Evolutionary conservation across 2,888 invertebrate genomes (phyloP), one percentile per base, ranked within the genome.

Genomic region (Volucella zonaria): DNA sequence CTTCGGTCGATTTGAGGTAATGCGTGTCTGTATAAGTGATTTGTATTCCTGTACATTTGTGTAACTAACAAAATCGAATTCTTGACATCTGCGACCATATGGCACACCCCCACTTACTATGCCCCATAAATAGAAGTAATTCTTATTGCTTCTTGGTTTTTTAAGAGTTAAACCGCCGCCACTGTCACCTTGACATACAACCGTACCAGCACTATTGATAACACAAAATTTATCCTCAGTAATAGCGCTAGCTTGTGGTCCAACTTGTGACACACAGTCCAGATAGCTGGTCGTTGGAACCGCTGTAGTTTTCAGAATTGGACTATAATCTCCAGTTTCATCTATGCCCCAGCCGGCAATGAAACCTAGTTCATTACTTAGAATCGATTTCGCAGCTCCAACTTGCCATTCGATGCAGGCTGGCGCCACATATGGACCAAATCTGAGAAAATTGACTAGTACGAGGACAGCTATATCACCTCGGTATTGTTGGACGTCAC

Each of bases 391-490:
- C 1, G 86, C 71, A 40, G 74, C 83, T 38, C 54, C 87, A 3
- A 18, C n/a, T 59, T 86, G 61, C 88, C 88, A 89, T 23, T 89
- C 88, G 3, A 90, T 86, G 80, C 92, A 92, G 8, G 91, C 89
- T 8, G 91, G 91, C 67, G 89, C 90, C n/a, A 92, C 90, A 31
- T 89, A 88, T 23, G 86, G 77, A 0, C 90, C 88, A 42, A 90
- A 88, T 11, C 61, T 73, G n/a, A 92, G 89, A 10, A 81, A 71
- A n/a, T 87, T 87, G 56, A 87, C 87, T 40, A 91, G 77, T 9
- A 90, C 86, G 8, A 92, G 47, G 2, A 92, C 68, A 0, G 92
- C 92, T 43, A 92, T 89, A 86, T 92, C 92, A 8, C 86, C 86
- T n/a, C 76, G 71, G 64, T 87, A 91, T 10, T 87, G 82, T 9